phyloP scores from a whole-genome alignment of 2,888 invertebrate species.

The Protonemura montana region DNA sequence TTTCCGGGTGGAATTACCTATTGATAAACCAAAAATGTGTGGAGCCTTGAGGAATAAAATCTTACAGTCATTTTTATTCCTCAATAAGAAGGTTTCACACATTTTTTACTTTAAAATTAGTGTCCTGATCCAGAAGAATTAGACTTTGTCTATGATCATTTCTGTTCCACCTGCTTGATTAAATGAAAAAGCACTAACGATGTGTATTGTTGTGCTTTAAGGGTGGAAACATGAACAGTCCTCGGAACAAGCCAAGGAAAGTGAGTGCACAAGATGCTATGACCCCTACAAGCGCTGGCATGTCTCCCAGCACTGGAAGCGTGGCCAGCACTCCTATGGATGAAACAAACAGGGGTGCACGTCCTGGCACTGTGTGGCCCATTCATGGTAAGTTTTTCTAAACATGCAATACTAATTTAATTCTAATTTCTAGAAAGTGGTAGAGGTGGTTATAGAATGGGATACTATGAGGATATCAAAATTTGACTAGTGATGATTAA shows the following conservation, averaged over 20 bases:
- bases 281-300: neutral
- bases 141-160: neutral
- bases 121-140: neutral
- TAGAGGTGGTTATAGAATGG: too few relatives aligned
- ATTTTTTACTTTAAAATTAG: too few relatives aligned
- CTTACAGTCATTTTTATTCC: too few relatives aligned
- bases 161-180: neutral
- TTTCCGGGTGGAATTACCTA: too few relatives aligned
- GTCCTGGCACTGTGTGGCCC: neutral
- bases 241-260: neutral
- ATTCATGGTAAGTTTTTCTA: neutral
- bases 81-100: neutral
- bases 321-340: neutral
- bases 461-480: too few relatives aligned
- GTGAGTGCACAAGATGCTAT: neutral
- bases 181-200: too few relatives aligned
- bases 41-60: too few relatives aligned
- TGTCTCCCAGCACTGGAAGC: neutral
- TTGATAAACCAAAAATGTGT: neutral
- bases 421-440: too few relatives aligned
- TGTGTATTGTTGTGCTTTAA: neutral
- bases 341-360: neutral
- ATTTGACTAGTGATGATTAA: too few relatives aligned
- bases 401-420: too few relatives aligned
- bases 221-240: neutral